These are phyloP conservation scores for Pristionchus maxplancki DNA, from an alignment of 2,888 invertebrate species.

Conservation along the genomic window DNA sequence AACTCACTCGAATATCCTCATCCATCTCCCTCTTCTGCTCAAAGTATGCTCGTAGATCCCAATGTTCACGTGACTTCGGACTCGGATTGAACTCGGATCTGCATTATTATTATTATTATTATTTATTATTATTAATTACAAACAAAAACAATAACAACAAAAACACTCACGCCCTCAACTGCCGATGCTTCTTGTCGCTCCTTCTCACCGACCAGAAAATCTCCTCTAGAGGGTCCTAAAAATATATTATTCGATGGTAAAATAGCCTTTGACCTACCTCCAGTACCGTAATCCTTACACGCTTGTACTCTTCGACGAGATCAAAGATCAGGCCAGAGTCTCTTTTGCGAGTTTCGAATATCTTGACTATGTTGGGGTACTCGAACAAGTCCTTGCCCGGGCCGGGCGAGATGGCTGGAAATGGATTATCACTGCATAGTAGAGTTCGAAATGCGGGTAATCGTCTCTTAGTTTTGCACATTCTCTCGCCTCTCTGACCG, in stretches of 20 bases:
- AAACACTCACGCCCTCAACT: slow-evolving; percentile 32
- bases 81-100: slow-evolving; percentile 42
- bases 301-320: slow-evolving; percentile 34
- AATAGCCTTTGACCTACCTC: background rate
- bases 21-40: background rate
- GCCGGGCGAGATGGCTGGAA: slow-evolving; percentile 16
- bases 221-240: background rate
- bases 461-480: no score
- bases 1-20: background rate
- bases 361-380: slow-evolving; percentile 34
- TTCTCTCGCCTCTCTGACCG: no score
- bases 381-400: slow-evolving; percentile 25
- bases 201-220: slow-evolving; percentile 16
- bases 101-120: background rate
- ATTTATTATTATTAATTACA: background rate
- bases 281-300: background rate
- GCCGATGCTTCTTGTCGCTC: slow-evolving; percentile 39
- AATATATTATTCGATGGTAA: background rate
- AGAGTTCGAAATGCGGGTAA: no score
- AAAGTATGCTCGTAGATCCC: background rate
- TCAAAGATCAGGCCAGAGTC: slow-evolving; percentile 27
- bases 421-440: background rate
- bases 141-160: background rate
- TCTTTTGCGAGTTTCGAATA: slow-evolving; percentile 19
- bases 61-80: background rate